Percentiles rank a stretch among this genome's conserved stretches.
Evolutionary conservation across 92 coral and sea anemone species (phyloP).

Genomic region (Epizoanthus stellaris): DNA sequence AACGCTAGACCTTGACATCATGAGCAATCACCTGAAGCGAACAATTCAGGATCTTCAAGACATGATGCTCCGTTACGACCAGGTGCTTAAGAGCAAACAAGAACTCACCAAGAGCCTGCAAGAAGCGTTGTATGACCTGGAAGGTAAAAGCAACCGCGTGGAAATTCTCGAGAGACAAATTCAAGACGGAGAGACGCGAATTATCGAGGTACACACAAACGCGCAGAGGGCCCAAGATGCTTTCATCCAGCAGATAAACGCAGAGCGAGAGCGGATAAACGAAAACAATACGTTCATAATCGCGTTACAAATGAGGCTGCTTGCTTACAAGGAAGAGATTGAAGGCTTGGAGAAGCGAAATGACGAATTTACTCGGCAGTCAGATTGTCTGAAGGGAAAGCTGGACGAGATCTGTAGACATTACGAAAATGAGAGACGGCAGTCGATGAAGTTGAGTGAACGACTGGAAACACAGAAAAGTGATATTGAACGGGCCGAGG

Average conservation of each 20-base stretch:
- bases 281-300: conserved; percentile 92
- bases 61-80: conserved; percentile 74
- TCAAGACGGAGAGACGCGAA: conserved; percentile 59
- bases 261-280: conserved; percentile 72
- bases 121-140: conserved; percentile 67
- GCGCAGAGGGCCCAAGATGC: conserved; percentile 72
- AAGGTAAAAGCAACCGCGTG: conserved; percentile 63
- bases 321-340: conserved; percentile 83
- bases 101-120: conserved; percentile 65
- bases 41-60: conserved; percentile 85
- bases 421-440: conserved; percentile 90
- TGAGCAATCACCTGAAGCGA: conserved; percentile 83
- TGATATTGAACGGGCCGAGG: conserved; percentile 82
- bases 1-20: conserved; percentile 71
- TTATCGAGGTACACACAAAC: conserved; percentile 72
- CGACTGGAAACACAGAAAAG: conserved; percentile 81
- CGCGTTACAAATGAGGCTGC: conserved; percentile 93
- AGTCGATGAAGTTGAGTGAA: conserved; percentile 88
- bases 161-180: conserved; percentile 75
- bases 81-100: conserved; percentile 69
- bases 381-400: conserved; percentile 66
- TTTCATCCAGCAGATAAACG: conserved; percentile 65
- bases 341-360: conserved; percentile 71
- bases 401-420: conserved; percentile 68
- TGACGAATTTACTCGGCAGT: conserved; percentile 58